A percentile compares a stretch with the other conserved stretches of the same genome.
Evolutionary conservation across 2,797 vertebrate species (phyloP).

Genomic region (Mormyrus hasselquistii): DNA sequence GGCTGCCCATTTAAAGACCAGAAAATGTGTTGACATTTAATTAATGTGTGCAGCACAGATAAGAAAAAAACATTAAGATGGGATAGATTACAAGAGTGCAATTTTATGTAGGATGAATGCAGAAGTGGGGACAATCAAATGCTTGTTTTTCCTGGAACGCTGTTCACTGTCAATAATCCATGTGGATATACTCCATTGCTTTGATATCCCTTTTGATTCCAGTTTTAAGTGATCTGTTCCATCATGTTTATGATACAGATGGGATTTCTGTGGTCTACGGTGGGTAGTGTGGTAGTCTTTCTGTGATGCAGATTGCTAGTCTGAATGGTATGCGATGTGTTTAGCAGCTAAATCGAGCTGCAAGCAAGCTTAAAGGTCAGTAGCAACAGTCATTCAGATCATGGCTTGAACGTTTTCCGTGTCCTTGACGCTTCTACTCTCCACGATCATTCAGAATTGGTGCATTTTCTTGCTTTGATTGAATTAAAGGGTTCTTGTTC

Average conservation of each 20-base stretch:
- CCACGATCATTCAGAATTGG: neutral
- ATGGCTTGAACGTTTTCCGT: neutral
- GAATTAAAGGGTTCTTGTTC: neutral
- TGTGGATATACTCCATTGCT: neutral
- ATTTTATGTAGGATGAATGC: neutral
- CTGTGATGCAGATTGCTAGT: neutral
- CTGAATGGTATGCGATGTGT: neutral
- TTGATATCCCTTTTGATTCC: neutral
- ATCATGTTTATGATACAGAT: neutral
- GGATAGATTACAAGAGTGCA: neutral
- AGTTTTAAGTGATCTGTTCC: neutral
- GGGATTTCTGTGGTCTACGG: neutral
- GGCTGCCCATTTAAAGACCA: neutral
- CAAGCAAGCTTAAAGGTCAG: neutral
- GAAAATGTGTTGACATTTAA: neutral
- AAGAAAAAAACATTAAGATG: neutral
- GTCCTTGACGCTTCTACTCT: neutral
- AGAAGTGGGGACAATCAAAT: neutral
- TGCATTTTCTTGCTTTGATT: neutral
- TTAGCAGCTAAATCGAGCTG: neutral
- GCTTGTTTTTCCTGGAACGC: neutral
- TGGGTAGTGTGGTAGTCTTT: neutral
- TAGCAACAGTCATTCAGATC: neutral
- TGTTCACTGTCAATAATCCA: neutral
- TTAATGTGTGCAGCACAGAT: neutral